Base-by-base conservation (phyloP, 2,888 invertebrate genomes). In the Ceraclea dissimilis region DNA sequence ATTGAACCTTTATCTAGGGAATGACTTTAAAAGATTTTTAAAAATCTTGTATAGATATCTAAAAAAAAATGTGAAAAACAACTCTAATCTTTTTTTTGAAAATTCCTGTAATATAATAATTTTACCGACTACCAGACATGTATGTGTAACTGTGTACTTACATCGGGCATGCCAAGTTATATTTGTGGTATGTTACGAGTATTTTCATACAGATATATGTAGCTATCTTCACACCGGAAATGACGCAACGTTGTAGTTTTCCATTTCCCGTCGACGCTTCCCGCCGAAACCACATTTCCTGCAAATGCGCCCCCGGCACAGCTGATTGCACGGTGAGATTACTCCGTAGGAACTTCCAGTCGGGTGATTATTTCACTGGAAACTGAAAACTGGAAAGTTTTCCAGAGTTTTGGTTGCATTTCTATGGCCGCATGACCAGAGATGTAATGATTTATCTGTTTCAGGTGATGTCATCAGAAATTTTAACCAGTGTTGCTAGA, bases 201-300 rank as follows among this genome's bases (percentile, higher is more conserved):
- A 5, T n/a, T 5, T 8, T 8, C 5, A 5, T 39, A 39, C 39
- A 39, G 26, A 10, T 26, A 26, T 10, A 6, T 10, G 26, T 26
- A 39, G 8, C 39, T 39, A 39, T 39, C 53, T 47, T 17, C 22
- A 31, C 34, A 20, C 48, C 56, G 51, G 56, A 56, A 51, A 50
- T 33, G 22, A 33, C 58, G 55, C 46, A 55, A 47, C 22, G 60
- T 48, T 56, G 58, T 60, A 61, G 60, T 59, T 61, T 61, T 58
- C 57, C 60, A 61, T 61, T 61, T 61, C 60, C 59, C 52, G 52
- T 47, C 20, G 21, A 49, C 55, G 18, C 26, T 53, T 48, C 49
- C 53, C 47, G 26, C 49, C 48, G 34, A 51, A 54, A 16, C 50
- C 46, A 53, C 58, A 54, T 56, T 61, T 61, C 60, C 60, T 51